Conservation (phyloP, 2,113 vertebrate genomes). For the Centropristis striata region DNA sequence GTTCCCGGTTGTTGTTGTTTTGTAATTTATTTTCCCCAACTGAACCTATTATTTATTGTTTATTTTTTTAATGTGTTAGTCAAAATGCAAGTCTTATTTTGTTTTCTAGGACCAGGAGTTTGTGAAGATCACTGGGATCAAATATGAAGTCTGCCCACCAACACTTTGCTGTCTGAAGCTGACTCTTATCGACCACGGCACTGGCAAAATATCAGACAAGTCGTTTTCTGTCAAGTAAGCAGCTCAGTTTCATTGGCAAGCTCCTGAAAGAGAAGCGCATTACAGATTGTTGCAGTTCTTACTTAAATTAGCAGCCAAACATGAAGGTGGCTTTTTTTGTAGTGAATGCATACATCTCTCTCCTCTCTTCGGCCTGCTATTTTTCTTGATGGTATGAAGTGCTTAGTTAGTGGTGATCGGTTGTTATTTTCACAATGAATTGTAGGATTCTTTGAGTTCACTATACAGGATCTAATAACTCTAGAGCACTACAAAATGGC, state of each 20-base stretch:
- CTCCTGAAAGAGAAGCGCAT: not conserved
- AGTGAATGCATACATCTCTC: not conserved
- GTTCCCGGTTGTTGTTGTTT: not conserved
- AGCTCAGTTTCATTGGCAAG: not conserved
- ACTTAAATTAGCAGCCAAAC: not conserved
- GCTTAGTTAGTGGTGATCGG: too few species aligned
- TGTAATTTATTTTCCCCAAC: too few species aligned
- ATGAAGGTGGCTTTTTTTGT: not conserved
- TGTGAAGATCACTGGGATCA: conserved; percentile 97
- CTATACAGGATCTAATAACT: too few species aligned
- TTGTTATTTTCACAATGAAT: too few species aligned
- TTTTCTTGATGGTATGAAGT: too few species aligned
- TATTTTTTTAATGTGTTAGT: conserved; percentile 2
- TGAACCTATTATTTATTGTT: not conserved
- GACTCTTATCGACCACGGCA: conserved; percentile 93
- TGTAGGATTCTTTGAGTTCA: too few species aligned
- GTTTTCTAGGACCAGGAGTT: conserved; percentile 95
- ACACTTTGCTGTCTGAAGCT: conserved; percentile 97
- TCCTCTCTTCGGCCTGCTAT: too few species aligned
- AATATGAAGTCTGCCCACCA: conserved; percentile 96
- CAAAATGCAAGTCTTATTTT: not conserved
- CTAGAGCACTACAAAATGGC: too few species aligned
- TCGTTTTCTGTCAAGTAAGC: conserved; percentile 96
- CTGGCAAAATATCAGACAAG: conserved; percentile 91
- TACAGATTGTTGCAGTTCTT: not conserved